These are phyloP conservation scores for Xenopus tropicalis DNA, from an alignment of 2,113 vertebrate species.

Conservation along the genomic window DNA sequence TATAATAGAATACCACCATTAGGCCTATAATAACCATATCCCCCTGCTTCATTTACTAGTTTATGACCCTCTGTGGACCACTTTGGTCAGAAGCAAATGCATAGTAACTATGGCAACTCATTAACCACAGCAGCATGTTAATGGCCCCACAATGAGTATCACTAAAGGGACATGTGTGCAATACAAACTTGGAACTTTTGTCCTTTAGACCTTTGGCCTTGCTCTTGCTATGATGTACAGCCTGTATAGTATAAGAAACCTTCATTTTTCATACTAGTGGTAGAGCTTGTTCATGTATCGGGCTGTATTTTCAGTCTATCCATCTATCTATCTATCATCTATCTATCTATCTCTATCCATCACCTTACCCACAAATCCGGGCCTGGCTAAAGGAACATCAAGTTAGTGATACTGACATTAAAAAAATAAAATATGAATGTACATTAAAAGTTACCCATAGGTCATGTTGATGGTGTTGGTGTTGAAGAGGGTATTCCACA, in stretches of 20 bases:
- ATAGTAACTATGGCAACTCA: constrained; percentile 27
- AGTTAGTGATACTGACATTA: no score
- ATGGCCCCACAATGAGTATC: constrained; percentile 41
- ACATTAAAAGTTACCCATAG: no score
- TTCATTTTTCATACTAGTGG: no score
- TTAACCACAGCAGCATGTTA: constrained; percentile 31
- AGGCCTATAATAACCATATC: constrained; percentile 30
- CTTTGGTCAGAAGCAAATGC: constrained; percentile 23
- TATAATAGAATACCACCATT: constrained; percentile 18
- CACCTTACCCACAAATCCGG: no score
- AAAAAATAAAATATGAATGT: no score
- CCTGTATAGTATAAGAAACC: not conserved
- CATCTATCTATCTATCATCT: no score
- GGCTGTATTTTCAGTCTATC: no score
- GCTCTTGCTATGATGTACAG: not conserved
- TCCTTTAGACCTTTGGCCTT: constrained; percentile 19
- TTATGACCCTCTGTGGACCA: constrained; percentile 35
- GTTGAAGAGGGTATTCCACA: no score
- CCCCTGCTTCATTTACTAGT: constrained; percentile 23
- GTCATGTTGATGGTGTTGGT: no score
- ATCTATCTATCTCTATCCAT: no score
- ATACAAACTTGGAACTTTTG: constrained; percentile 18
- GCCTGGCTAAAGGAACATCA: no score
- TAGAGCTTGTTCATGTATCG: no score
- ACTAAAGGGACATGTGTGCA: constrained; percentile 30